Percentiles rank a stretch among this genome's conserved stretches.
These are phyloP conservation scores for Baryphthengus martii DNA, from an alignment of 2,113 vertebrate species.

Conservation along the genomic window DNA sequence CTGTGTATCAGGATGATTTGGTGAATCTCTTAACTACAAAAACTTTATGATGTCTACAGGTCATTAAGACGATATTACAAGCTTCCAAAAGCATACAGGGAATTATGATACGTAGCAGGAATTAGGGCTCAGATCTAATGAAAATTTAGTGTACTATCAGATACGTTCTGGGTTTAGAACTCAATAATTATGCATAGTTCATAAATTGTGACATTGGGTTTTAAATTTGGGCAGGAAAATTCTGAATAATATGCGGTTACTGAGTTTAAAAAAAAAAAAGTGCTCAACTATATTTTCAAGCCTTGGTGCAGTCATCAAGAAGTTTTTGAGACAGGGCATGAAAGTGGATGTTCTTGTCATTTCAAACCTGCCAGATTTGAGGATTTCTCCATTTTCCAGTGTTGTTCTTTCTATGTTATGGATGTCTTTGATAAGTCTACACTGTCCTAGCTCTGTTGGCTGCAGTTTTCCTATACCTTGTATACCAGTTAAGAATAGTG, in stretches of 20 bases:
- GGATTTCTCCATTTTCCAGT: not conserved
- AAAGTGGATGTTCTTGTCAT: not conserved
- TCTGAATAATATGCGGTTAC: not conserved
- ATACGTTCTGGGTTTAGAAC: slow-evolving; percentile 6
- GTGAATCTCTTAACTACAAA: slow-evolving; percentile 8
- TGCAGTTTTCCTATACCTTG: not conserved
- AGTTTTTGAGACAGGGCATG: not conserved
- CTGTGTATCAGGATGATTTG: not conserved
- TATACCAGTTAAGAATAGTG: not conserved
- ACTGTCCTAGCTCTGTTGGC: not conserved
- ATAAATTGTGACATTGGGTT: slow-evolving; percentile 38
- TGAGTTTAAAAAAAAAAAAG: not conserved
- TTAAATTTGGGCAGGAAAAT: slow-evolving; percentile 9
- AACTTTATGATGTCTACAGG: slow-evolving; percentile 35
- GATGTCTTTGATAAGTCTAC: not conserved
- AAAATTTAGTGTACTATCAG: slow-evolving; percentile 15
- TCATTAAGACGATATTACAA: slow-evolving; percentile 24
- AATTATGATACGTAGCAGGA: slow-evolving; percentile 4
- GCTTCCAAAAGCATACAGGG: slow-evolving; percentile 1
- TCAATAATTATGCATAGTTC: slow-evolving; percentile 50
- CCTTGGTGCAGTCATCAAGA: not conserved
- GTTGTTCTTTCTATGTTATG: not conserved
- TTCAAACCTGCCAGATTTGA: not conserved
- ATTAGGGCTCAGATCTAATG: not conserved
- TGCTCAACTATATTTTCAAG: not conserved